phyloP scores from a whole-genome alignment of 2,888 invertebrate genomes.

The Steinernema scapterisci region DNA sequence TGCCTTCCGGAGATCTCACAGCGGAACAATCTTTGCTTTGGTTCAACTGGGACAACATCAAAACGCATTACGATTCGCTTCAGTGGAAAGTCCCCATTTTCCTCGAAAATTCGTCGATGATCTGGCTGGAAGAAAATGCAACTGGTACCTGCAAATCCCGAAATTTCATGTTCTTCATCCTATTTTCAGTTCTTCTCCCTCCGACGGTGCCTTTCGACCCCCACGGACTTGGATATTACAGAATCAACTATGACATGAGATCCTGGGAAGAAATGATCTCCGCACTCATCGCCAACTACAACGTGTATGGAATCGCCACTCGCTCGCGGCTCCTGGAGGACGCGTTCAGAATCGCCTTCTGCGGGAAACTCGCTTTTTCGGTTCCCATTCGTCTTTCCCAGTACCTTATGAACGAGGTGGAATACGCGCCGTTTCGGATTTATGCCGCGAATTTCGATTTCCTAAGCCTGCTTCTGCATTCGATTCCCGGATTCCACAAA shows the following conservation, averaged over 20 bases:
- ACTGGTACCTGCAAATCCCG: too few relatives aligned
- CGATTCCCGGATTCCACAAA: slow-evolving; percentile 22
- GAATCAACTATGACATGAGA: slow-evolving; percentile 41
- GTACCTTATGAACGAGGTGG: slow-evolving; percentile 55
- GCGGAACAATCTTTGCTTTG: slow-evolving; percentile 34
- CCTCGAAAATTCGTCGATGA: slow-evolving; percentile 45
- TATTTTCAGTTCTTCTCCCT: slow-evolving; percentile 40
- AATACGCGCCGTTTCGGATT: slow-evolving; percentile 40
- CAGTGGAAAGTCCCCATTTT: slow-evolving; percentile 58
- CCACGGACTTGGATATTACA: slow-evolving; percentile 42
- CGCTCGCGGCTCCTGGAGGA: slow-evolving; percentile 88
- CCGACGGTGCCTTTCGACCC: slow-evolving; percentile 39
- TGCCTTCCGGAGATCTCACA: slow-evolving; percentile 23
- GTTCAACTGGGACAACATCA: slow-evolving; percentile 32
- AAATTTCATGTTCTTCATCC: too few relatives aligned
- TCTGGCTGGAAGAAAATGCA: slow-evolving; percentile 48
- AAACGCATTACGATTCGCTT: slow-evolving; percentile 34
- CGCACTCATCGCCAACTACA: slow-evolving; percentile 23
- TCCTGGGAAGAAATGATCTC: slow-evolving; percentile 38
- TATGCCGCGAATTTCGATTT: slow-evolving; percentile 23
- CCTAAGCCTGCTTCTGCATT: slow-evolving; percentile 13
- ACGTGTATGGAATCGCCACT: slow-evolving; percentile 73
- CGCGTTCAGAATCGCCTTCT: slow-evolving; percentile 71
- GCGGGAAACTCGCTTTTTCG: slow-evolving; percentile 73
- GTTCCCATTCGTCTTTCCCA: slow-evolving; percentile 46